These are phyloP conservation scores for Eunapius fragilis DNA, from an alignment of 37 sponge, comb jelly and placozoan species.

Conservation along the genomic window DNA sequence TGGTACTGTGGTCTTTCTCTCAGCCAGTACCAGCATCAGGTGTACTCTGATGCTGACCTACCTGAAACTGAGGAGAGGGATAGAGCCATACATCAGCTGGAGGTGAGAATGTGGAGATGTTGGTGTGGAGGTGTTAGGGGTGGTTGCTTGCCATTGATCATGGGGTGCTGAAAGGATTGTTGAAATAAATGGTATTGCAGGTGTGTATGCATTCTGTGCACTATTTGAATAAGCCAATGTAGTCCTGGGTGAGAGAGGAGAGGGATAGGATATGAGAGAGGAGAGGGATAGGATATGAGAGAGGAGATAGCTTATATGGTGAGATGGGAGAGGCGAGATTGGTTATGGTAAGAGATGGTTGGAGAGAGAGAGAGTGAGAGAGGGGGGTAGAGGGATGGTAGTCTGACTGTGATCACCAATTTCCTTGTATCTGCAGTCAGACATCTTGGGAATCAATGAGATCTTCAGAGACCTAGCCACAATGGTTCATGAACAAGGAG, in stretches of 20 bases:
- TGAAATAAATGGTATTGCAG: too few species aligned
- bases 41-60: neutral
- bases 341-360: too few species aligned
- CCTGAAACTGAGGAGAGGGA: neutral
- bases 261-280: too few species aligned
- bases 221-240: too few species aligned
- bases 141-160: too few species aligned
- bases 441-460: conserved; percentile 85
- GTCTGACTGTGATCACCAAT: neutral
- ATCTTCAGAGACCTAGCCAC: conserved; percentile 86
- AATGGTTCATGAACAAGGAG: conserved; percentile 94
- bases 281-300: too few species aligned
- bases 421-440: conserved; percentile 41
- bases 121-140: neutral
- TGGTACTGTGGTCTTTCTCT: neutral
- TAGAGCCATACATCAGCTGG: neutral
- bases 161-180: too few species aligned
- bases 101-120: neutral
- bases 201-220: too few species aligned
- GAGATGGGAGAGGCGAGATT: too few species aligned
- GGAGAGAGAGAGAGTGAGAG: neutral
- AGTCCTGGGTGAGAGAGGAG: too few species aligned
- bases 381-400: neutral
- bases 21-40: neutral
- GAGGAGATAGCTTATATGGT: too few species aligned